Evolutionary conservation across 1,140 invertebrate genomes (phyloP), one percentile per base, ranked within the genome.

Genomic region (Phymastichus coffea): DNA sequence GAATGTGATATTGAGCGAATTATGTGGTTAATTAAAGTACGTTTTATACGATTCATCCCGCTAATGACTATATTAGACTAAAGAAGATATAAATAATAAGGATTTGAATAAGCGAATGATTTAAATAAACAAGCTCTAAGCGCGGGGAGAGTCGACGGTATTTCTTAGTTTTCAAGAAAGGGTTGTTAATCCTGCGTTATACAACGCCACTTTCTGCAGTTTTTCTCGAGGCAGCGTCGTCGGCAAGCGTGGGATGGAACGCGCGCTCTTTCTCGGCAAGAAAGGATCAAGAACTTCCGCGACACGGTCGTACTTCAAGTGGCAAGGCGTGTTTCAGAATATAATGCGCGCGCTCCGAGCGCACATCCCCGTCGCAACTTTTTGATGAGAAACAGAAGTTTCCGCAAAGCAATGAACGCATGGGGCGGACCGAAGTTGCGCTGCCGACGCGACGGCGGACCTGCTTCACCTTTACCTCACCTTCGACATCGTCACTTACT

Each of bases 241-340:
- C n/a, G n/a, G n/a, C n/a, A n/a, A n/a, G 57, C 37, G 41, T 23
- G 33, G 49, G 41, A 53, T 46, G 53, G 47, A 56, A 56, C 53
- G 47, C 41, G 43, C 53, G 17, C n/a, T n/a, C n/a, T n/a, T n/a
- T n/a, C 28, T 7, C 28, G 23, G 35, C 25, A 53, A 57, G 52
- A 56, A 56, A 40, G 57, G 62, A 64, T 64, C 62, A 57, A 57
- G 57, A 64, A 64, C 52, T 64, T 64, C 57, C 47, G 52, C 57
- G 57, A 60, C 57, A 55, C 8, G 37, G 28, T 38, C 46, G 28
- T 64, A 56, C n/a, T 51, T 60, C 62, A 57, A 64, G 62, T 52
- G 57, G 44, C 6, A 54, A 59, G 53, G 30, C 46, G 19, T 53
- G 52, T 60, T 60, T 64, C 26, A 49, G 57, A 64, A 64, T 56